phyloP scores from a whole-genome alignment of 64 coral and sea anemone genomes.

The Stichodactyla mertensii region DNA sequence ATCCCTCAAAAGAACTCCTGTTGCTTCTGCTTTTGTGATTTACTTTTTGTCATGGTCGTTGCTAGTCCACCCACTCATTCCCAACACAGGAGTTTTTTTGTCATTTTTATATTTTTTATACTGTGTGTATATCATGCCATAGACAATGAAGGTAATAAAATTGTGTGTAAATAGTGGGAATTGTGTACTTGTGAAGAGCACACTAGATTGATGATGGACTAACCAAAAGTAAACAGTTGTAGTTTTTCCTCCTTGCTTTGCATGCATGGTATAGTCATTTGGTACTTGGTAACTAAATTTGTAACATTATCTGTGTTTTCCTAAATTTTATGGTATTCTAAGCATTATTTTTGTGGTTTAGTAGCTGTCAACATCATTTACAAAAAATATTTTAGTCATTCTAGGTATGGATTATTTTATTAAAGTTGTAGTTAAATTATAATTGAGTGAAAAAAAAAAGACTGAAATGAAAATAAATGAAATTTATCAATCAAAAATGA shows the following conservation, averaged over 20 bases:
- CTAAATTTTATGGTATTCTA: not conserved
- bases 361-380: conserved; percentile 5
- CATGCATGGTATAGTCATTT: not conserved
- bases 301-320: not conserved
- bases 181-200: not conserved
- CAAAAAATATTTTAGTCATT: not conserved
- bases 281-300: not conserved
- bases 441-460: no score
- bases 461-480: no score
- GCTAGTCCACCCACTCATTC: not conserved
- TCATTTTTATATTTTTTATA: no score
- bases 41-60: not conserved
- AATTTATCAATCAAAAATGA: no score
- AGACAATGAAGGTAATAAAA: not conserved
- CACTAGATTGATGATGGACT: not conserved
- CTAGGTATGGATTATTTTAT: not conserved
- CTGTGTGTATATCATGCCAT: not conserved
- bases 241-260: not conserved
- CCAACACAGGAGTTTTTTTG: not conserved
- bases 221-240: not conserved
- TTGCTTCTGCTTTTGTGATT: not conserved
- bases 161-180: not conserved
- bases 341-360: not conserved
- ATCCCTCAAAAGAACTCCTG: not conserved
- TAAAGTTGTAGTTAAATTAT: not conserved